Evolutionary conservation across 2,797 vertebrate genomes (phyloP), one percentile per base, ranked within the genome.

Genomic region (Tachyglossus aculeatus): DNA sequence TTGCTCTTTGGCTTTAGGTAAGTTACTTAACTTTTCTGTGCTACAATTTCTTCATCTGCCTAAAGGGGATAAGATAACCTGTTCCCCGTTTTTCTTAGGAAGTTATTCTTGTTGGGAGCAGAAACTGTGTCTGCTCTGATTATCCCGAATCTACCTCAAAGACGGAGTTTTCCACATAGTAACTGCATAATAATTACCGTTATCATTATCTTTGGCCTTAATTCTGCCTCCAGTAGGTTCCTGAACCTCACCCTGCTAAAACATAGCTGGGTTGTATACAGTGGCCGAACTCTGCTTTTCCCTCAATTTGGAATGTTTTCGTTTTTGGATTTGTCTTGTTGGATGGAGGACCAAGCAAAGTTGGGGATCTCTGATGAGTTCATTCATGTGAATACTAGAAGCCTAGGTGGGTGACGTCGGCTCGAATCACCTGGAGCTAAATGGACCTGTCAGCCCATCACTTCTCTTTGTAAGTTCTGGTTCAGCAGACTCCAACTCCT

Each of bases 391-490:
- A 55, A 21, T 50, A 19, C 19, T 24, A 27, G 62, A 74, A 78
- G 58, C 61, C 27, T n/a, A 32, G 32, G 52, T 67, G 71, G 33
- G 29, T 40, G 70, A 43, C 32, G 65, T 59, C 24, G 65, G 9
- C 19, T 72, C 45, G 52, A 56, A 71, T 9, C 12, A 47, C 56
- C 40, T 51, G 34, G 10, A 47, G 44, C 48, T 45, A 77, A 67
- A 66, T 67, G 29, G 43, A 44, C 9, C 43, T 57, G 40, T 31
- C 38, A 66, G 19, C 16, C 48, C 77, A 50, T 69, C 54, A 65
- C 40, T 43, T 70, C 16, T 65, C 18, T 76, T 67, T 69, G 37
- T 60, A 84, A 69, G 47, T 67, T 63, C 48, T n/a, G 61, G 25
- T 77, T 80, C 40, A 55, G 12, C 66, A 44, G 77, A 65, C 22